A percentile compares a stretch with the other conserved stretches of the same genome.
Conservation (phyloP, 2,797 vertebrate species). For the Cygnus olor region DNA sequence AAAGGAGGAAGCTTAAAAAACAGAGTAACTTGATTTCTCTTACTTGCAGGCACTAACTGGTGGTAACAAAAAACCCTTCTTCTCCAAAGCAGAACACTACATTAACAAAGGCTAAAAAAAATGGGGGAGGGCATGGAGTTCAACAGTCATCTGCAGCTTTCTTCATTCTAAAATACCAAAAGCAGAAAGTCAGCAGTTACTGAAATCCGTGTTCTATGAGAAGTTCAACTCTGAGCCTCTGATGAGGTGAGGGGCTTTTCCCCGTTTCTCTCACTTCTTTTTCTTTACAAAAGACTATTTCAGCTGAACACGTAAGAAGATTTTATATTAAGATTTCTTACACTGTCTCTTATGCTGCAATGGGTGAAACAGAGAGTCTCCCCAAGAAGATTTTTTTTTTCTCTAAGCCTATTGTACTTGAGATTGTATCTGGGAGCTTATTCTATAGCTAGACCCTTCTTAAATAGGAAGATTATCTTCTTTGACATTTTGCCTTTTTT, state of each 20-base stretch:
- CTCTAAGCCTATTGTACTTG: background rate
- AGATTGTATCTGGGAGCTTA: background rate
- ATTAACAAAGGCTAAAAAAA: background rate
- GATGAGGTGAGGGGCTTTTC: background rate
- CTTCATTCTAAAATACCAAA: background rate
- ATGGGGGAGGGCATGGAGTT: accelerated
- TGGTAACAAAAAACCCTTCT: background rate
- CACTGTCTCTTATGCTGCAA: background rate
- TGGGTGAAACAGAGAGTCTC: background rate
- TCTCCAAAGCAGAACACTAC: background rate
- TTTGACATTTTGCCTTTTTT: background rate
- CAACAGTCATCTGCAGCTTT: background rate
- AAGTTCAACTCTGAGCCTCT: background rate
- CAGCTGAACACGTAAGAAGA: background rate
- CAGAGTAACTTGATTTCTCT: background rate
- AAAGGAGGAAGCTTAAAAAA: background rate
- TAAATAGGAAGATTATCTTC: background rate
- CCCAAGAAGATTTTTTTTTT: background rate
- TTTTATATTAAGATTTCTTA: background rate
- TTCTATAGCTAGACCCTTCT: background rate
- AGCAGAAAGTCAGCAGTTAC: background rate
- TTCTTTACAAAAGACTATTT: background rate
- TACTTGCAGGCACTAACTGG: background rate
- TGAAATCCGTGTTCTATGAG: background rate
- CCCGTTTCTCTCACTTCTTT: background rate